Evolutionary conservation across 2,888 invertebrate genomes (phyloP), one percentile per base, ranked within the genome.

Genomic region (Zaprionus bogoriensis): DNA sequence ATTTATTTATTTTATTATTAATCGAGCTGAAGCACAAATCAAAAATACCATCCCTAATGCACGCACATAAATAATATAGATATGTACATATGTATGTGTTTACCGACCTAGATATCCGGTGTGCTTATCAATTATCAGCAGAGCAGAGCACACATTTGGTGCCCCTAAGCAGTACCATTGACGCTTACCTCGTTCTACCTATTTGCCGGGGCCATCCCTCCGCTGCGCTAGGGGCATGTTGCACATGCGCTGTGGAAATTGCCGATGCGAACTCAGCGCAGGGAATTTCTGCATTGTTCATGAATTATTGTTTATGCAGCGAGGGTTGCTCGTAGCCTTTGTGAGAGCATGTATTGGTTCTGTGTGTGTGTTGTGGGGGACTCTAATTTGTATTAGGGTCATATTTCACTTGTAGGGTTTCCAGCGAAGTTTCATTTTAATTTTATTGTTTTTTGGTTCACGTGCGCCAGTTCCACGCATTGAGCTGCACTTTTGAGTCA

Each of bases 391-490:
- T 88, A 87, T 89, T 89, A 86, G 88, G 86, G 87, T 89, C 89
- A 87, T 89, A 89, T 89, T 89, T 89, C 89, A 89, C 80, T 89
- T 89, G 84, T 85, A 87, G 81, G 89, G 89, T 81, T 89, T 89
- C 88, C 78, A 86, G 72, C 74, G 85, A 88, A 89, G 85, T 85
- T 86, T 84, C 87, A 81, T 83, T 81, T 84, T 75, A 77, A 77
- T 82, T 84, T 82, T 86, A 87, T 87, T 88, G 74, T 81, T 68
- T 59, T 67, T 65, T 48, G 45, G 67, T 36, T 7, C 44, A 17
- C 22, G 38, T 22, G 36, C 74, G 57, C n/a, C n/a, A n/a, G n/a
- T n/a, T n/a, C 62, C 45, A 36, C 48, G 46, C 57, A 52, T 74
- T 58, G 32, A 50, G 64, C 55, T 64, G 62, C 46, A 47, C 59